These are phyloP conservation scores for Elaphurus davidianus DNA, from an alignment of 2,113 vertebrate species.

Conservation along the genomic window DNA sequence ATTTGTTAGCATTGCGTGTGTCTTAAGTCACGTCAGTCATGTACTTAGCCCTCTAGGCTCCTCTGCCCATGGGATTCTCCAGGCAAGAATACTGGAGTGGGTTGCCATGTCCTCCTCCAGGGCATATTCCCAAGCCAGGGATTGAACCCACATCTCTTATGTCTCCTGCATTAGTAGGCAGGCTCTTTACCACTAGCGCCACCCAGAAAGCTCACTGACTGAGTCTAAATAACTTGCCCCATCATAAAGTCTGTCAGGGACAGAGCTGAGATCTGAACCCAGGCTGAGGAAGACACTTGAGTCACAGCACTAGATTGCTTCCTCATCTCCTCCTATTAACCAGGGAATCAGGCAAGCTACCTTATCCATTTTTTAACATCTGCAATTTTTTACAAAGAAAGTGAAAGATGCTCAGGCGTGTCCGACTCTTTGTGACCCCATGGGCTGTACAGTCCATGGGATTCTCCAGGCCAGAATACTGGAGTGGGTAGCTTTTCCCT, in stretches of 20 bases:
- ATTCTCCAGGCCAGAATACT: neutral
- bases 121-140: neutral
- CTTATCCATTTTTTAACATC: neutral
- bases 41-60: neutral
- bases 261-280: neutral
- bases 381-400: neutral
- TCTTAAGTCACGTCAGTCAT: neutral
- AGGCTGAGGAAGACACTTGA: neutral
- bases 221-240: neutral
- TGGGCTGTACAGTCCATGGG: neutral
- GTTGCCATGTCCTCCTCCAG: neutral
- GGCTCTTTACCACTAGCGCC: neutral
- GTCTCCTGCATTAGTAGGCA: neutral
- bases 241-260: neutral
- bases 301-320: neutral
- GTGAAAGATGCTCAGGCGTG: neutral
- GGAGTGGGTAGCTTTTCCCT: neutral
- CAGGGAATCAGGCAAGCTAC: neutral
- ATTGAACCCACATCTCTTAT: neutral
- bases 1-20: neutral
- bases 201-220: neutral
- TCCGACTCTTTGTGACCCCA: neutral
- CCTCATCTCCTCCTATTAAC: neutral
- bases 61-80: neutral
- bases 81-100: neutral